Percentiles rank a stretch among this genome's conserved stretches.
phyloP scores from a whole-genome alignment of 2,113 vertebrate genomes.

The Pan troglodytes region NHGRI_mPanTro3-v2.1_pri NC_072401.2:183661001-183661500 shows the following conservation, averaged over 20 bases:
- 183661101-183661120: neutral
- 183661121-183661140: neutral
- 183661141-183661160: neutral
- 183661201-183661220: conserved; percentile 12
- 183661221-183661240: neutral
- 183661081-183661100: neutral
- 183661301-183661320: neutral
- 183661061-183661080: neutral
- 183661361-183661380: neutral
- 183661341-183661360: neutral
- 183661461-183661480: neutral
- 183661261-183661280: neutral
- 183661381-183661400: neutral
- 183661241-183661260: neutral
- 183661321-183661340: neutral
- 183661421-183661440: neutral
- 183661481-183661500: neutral
- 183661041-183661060: neutral
- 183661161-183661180: neutral
- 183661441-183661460: neutral
- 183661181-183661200: neutral
- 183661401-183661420: neutral
- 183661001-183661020: neutral
- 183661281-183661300: neutral
- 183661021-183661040: neutral